A percentile compares a stretch with the other conserved stretches of the same genome.
phyloP scores from a whole-genome alignment of 2,113 vertebrate genomes.

The Micronisus gabar region DNA sequence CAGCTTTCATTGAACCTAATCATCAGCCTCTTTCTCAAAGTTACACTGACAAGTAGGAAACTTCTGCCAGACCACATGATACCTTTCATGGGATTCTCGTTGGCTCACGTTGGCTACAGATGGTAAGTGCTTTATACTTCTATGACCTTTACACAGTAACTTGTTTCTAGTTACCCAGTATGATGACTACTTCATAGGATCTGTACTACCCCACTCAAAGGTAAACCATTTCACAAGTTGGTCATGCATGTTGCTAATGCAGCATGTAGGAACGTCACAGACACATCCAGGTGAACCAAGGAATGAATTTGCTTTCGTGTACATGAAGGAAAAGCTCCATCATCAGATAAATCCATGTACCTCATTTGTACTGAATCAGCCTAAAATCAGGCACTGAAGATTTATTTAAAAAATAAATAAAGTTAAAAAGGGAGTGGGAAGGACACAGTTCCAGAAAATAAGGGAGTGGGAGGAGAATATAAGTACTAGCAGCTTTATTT shows the following conservation, averaged over 20 bases:
- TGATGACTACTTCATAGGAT: background rate
- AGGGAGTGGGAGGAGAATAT: background rate
- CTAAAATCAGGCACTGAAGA: background rate
- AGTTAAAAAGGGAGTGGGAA: background rate
- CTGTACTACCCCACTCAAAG: background rate
- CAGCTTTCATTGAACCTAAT: background rate
- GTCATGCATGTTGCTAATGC: accelerated
- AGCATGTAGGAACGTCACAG: background rate
- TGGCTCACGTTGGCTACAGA: accelerated
- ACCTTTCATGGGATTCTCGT: background rate
- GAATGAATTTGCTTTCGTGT: background rate
- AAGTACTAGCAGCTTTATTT: background rate
- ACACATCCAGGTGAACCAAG: background rate
- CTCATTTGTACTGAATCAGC: background rate
- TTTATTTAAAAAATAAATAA: background rate
- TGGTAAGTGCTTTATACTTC: background rate
- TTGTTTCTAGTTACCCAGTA: background rate
- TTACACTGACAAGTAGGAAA: background rate
- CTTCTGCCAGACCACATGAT: background rate
- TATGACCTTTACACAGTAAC: background rate
- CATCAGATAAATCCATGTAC: background rate
- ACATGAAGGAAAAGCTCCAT: background rate
- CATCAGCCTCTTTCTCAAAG: background rate
- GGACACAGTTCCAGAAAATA: background rate
- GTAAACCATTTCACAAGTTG: background rate